Conservation (phyloP, 2,888 invertebrate species). For the Argyra leucocephala region DNA sequence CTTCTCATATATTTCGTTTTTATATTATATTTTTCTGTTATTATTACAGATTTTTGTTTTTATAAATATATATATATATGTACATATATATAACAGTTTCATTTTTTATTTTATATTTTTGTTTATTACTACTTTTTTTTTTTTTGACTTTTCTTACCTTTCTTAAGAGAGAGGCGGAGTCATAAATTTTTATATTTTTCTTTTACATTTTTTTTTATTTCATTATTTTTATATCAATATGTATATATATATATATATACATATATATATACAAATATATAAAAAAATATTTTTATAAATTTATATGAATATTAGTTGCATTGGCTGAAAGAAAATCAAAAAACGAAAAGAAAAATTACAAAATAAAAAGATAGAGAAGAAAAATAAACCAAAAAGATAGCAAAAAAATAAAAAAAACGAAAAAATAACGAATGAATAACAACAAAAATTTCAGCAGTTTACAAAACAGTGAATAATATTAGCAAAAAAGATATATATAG, state of each 20-base stretch:
- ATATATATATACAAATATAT: not conserved
- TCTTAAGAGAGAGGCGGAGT: constrained; percentile 20
- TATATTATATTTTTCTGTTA: not conserved
- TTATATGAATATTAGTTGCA: too few species aligned
- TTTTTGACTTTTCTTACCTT: not conserved
- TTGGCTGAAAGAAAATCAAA: too few species aligned
- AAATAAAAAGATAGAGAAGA: too few species aligned
- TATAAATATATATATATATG: not conserved
- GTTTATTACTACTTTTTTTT: constrained; percentile 13
- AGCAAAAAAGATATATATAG: too few species aligned
- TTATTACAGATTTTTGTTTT: not conserved
- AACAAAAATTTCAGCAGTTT: too few species aligned
- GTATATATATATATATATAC: not conserved
- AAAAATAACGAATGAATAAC: too few species aligned
- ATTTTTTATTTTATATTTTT: constrained; percentile 18
- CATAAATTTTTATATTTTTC: constrained; percentile 22
- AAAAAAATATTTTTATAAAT: too few species aligned
- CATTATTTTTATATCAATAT: not conserved
- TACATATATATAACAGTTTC: not conserved
- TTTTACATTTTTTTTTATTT: not conserved
- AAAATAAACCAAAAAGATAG: too few species aligned
- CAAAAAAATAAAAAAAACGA: too few species aligned
- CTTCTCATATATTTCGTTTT: not conserved
- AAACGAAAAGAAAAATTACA: too few species aligned
- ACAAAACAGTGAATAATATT: too few species aligned